phyloP scores from a whole-genome alignment of 30 jellyfish, hydroid and myxozoan species.

The Pseudorhiza aurosa region DNA sequence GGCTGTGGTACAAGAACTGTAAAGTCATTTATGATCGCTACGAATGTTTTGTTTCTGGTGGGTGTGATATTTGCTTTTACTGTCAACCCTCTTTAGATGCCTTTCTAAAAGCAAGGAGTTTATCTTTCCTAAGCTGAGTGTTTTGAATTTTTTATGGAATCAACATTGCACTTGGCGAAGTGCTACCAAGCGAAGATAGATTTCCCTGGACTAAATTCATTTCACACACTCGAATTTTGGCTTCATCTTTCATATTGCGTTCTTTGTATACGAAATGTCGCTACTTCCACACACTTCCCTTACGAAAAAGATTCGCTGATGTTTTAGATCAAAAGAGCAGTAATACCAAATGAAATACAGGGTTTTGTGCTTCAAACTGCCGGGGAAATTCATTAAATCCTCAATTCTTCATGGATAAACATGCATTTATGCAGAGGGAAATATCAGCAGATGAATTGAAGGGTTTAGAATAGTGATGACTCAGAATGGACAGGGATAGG shows the following conservation, averaged over 20 bases:
- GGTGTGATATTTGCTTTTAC: neutral
- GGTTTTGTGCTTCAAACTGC: no score
- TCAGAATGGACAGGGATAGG: no score
- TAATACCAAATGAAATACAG: no score
- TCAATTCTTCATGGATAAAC: no score
- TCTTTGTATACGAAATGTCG: neutral
- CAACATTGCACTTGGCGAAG: neutral
- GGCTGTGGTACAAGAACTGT: constrained; percentile 59
- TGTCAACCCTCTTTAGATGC: neutral
- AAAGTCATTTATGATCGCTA: constrained; percentile 24
- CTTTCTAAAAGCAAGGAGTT: neutral
- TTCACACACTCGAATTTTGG: neutral
- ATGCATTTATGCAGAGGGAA: no score
- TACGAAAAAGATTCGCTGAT: no score
- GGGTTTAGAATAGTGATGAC: no score
- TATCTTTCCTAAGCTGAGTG: neutral
- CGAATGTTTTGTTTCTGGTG: constrained; percentile 38
- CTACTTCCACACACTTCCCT: no score
- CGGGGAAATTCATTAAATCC: no score
- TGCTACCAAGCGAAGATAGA: neutral
- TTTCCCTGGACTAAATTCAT: neutral
- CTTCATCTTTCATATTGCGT: neutral
- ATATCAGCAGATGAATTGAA: no score
- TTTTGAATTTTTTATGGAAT: no score
- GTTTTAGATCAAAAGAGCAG: no score